phyloP scores from a whole-genome alignment of 2,113 vertebrate species.

The Ailurus styani region DNA sequence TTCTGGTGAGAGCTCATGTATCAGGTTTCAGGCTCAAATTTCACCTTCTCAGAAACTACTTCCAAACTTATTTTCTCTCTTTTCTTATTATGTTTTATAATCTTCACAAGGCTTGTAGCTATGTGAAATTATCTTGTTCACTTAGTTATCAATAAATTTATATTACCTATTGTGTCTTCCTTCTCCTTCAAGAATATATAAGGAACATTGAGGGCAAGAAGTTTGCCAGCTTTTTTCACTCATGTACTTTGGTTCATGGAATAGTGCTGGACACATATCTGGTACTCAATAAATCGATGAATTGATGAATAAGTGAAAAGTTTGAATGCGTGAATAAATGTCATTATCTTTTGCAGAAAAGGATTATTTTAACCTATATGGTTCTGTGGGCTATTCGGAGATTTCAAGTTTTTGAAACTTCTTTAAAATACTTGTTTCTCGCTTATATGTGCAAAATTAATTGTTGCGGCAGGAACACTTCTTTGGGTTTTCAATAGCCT shows the following conservation, averaged over 20 bases:
- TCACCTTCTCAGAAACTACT: neutral
- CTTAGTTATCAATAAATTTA: neutral
- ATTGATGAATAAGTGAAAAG: neutral
- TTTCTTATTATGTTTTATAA: neutral
- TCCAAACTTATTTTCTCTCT: neutral
- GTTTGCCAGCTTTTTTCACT: neutral
- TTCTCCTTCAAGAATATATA: neutral
- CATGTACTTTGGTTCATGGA: neutral
- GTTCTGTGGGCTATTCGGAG: neutral
- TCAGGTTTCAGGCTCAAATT: neutral
- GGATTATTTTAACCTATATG: neutral
- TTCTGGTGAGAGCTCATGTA: neutral
- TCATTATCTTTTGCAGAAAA: neutral
- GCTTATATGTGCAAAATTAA: conserved; percentile 18
- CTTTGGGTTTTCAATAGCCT: neutral
- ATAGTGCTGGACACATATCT: neutral
- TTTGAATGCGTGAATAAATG: neutral
- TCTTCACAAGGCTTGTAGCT: neutral
- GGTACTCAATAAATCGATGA: neutral
- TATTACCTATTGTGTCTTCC: neutral
- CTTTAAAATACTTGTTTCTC: conserved; percentile 34
- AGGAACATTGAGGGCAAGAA: neutral
- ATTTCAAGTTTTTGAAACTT: neutral
- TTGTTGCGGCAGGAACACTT: conserved; percentile 29
- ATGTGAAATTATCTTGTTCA: neutral